These are phyloP conservation scores for Aspidoscelis tigris DNA, from an alignment of 2,113 vertebrate genomes.

Conservation along the genomic window DNA sequence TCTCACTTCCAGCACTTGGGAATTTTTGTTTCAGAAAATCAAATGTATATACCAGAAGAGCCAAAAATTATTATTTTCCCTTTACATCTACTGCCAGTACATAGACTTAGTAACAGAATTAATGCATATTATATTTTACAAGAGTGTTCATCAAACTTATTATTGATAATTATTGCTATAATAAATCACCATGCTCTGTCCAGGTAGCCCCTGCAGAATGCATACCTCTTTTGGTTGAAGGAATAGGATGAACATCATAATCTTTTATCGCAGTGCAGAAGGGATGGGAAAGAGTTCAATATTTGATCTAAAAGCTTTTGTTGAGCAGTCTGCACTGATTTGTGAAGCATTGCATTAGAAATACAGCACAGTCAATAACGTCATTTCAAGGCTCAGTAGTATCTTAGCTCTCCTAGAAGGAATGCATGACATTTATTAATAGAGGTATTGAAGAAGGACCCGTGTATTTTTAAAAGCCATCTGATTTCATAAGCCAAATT, in stretches of 20 bases:
- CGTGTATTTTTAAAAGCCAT: conserved; percentile 17
- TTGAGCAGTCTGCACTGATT: conserved; percentile 25
- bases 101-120: neutral
- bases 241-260: neutral
- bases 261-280: neutral
- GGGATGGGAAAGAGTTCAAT: conserved; percentile 34
- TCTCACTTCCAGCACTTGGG: neutral
- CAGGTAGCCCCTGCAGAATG: neutral
- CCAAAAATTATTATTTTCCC: neutral
- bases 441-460: conserved; percentile 51
- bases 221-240: neutral
- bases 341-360: conserved; percentile 52
- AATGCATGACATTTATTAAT: conserved; percentile 51
- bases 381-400: conserved; percentile 50
- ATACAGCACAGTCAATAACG: conserved; percentile 30
- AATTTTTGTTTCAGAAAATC: neutral
- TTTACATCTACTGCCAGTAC: neutral
- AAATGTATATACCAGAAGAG: neutral
- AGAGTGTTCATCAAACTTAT: neutral
- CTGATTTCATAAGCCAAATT: conserved; percentile 53
- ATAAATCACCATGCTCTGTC: neutral
- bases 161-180: neutral
- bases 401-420: conserved; percentile 45
- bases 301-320: conserved; percentile 40
- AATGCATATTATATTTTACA: neutral